These are phyloP conservation scores for Ailuropoda melanoleuca DNA, from an alignment of 2,113 vertebrate genomes.

Conservation along the genomic window DNA sequence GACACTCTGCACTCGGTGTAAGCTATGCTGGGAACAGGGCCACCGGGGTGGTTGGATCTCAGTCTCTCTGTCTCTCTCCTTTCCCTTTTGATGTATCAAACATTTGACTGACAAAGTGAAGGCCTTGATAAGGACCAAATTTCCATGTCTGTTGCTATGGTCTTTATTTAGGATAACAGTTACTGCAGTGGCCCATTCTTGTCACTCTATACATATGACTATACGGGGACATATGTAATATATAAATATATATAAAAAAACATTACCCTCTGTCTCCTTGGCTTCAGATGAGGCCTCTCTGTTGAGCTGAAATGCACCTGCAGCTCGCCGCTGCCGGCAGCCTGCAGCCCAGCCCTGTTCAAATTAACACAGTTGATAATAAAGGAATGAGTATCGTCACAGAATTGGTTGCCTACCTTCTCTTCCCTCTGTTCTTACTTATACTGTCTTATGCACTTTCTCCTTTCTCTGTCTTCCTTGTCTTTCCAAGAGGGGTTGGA, in stretches of 20 bases:
- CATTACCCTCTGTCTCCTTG: conserved; percentile 63
- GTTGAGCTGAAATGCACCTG: conserved; percentile 69
- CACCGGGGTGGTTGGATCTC: background rate
- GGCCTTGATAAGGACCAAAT: conserved; percentile 86
- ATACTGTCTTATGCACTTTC: background rate
- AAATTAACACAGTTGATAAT: conserved; percentile 79
- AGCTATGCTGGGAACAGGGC: conserved; percentile 65
- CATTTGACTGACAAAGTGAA: conserved; percentile 74
- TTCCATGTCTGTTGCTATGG: conserved; percentile 83
- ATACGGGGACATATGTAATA: conserved; percentile 86
- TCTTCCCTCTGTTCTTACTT: conserved; percentile 4
- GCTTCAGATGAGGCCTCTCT: conserved; percentile 77
- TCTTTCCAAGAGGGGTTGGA: background rate
- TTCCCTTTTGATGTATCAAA: conserved; percentile 66
- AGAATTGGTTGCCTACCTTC: conserved; percentile 25
- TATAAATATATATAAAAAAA: conserved; percentile 85
- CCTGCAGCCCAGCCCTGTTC: conserved; percentile 61
- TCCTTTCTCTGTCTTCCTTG: background rate
- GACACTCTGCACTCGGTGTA: conserved; percentile 37
- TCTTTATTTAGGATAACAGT: conserved; percentile 82
- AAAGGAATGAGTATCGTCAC: conserved; percentile 85
- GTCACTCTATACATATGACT: conserved; percentile 83
- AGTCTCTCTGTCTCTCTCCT: conserved; percentile 40
- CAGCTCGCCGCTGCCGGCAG: conserved; percentile 56
- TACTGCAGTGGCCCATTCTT: conserved; percentile 80